These are phyloP conservation scores for Nesospiza acunhae DNA, from an alignment of 2,113 vertebrate species.

Conservation along the genomic window DNA sequence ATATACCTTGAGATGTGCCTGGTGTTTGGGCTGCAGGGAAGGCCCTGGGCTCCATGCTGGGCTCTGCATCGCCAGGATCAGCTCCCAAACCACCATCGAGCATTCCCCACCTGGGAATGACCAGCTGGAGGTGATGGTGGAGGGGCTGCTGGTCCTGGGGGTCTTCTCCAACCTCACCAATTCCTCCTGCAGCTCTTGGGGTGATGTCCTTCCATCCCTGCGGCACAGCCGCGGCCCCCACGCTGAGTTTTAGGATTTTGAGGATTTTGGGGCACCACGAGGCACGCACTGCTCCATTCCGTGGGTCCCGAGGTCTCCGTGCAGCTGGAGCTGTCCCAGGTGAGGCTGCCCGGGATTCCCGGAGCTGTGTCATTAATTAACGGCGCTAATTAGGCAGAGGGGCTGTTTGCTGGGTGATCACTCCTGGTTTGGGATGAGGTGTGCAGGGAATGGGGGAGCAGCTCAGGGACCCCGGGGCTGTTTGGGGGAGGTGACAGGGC, in stretches of 20 bases:
- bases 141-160: rapidly evolving
- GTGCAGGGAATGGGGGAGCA: neutral
- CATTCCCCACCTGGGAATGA: neutral
- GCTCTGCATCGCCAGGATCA: rapidly evolving
- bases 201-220: rapidly evolving
- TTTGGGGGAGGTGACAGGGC: neutral
- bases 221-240: rapidly evolving
- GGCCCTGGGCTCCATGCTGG: rapidly evolving
- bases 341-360: rapidly evolving
- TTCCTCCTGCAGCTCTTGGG: neutral
- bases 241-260: neutral
- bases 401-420: rapidly evolving
- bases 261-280: neutral
- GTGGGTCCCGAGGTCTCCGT: rapidly evolving
- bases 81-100: too few relatives aligned
- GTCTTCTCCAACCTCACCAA: rapidly evolving
- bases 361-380: neutral
- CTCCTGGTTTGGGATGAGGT: rapidly evolving
- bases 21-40: neutral
- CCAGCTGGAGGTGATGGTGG: neutral
- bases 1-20: conserved; percentile 67
- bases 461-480: neutral
- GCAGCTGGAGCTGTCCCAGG: neutral
- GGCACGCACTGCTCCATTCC: rapidly evolving
- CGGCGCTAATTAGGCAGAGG: rapidly evolving